Base-by-base conservation (phyloP, 2,113 vertebrate genomes). In the Leptobrachium ailaonicum region DNA sequence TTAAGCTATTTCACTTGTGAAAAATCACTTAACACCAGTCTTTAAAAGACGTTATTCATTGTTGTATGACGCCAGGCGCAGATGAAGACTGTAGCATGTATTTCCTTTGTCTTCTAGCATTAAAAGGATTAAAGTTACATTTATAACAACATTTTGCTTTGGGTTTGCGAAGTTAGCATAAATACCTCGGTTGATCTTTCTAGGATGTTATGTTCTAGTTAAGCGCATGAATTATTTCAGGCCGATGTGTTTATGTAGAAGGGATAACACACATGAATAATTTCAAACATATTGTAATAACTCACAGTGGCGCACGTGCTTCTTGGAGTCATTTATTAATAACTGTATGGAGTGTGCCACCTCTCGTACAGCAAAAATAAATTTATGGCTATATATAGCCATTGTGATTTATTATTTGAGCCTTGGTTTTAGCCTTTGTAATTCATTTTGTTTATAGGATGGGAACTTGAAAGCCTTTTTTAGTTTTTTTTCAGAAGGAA, bases 181-280 rank as follows among this genome's bases (percentile, higher is more conserved):
- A 71, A 53, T 79, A 79, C 20, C 13, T 10, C 54, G 8, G 20
- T 42, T 41, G 40, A 40, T 70, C 41, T 60, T 40, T 60, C 54
- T 70, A 44, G 53, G 41, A 64, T 64, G 60, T 71, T 44, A 41
- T 77, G n/a, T 41, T 54, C 1, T 11, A 13, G 12, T 20, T 64
- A 66, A 45, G 6, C 12, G 10, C 60, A 41, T 63, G 42, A 63
- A 63, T 79, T 71, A 79, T 63, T n/a, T 60, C 12, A 9, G 44
- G 6, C n/a, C 11, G 32, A 11, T 4, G 12, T 45, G 58, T 79
- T 79, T 63, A 72, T 71, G 13, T n/a, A 72, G 69, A 79, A 13
- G 45, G 67, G 47, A 47, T 45, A 63, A 54, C 54, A 43, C 41
- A 41, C 54, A 72, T 71, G 63, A 50, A 64, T 71, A 71, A 71